Percentiles rank a stretch among this genome's conserved stretches.
These are phyloP conservation scores for Epirrita christyi DNA, from an alignment of 2,888 invertebrate genomes.

Conservation along the genomic window DNA sequence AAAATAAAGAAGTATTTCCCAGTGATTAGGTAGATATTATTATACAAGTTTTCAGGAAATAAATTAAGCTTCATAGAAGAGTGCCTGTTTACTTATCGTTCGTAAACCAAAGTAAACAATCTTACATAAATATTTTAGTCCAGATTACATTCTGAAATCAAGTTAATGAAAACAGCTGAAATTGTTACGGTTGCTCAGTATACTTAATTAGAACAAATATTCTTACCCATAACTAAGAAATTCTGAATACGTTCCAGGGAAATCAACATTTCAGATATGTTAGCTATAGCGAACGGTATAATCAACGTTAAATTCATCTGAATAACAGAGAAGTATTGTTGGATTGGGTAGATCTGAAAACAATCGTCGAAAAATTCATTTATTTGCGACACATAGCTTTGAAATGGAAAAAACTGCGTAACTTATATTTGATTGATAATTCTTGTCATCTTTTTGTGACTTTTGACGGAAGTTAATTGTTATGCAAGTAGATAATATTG, in stretches of 20 bases:
- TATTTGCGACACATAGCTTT: not conserved
- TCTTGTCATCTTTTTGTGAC: too few relatives aligned
- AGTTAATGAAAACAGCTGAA: not conserved
- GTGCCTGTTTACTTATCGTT: not conserved
- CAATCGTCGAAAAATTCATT: not conserved
- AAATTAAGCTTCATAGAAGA: not conserved
- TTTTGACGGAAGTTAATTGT: too few relatives aligned
- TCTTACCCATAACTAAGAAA: conserved; percentile 79
- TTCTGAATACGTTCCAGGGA: conserved; percentile 84
- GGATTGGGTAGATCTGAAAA: conserved; percentile 84
- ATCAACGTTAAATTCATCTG: conserved; percentile 84
- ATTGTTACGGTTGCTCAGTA: not conserved
- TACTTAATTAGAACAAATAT: conserved; percentile 8
- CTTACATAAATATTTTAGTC: not conserved
- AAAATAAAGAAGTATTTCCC: not conserved
- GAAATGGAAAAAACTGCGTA: too few relatives aligned
- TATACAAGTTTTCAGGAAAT: too few relatives aligned
- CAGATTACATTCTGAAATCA: not conserved
- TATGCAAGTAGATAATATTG: not conserved
- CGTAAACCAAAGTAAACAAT: not conserved
- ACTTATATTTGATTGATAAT: too few relatives aligned
- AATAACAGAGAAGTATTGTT: conserved; percentile 84
- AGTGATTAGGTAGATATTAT: not conserved
- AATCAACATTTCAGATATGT: conserved; percentile 84
- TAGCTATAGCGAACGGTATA: conserved; percentile 82